These are phyloP conservation scores for Nothocercus julius DNA, from an alignment of 2,113 vertebrate genomes.

Conservation along the genomic window DNA sequence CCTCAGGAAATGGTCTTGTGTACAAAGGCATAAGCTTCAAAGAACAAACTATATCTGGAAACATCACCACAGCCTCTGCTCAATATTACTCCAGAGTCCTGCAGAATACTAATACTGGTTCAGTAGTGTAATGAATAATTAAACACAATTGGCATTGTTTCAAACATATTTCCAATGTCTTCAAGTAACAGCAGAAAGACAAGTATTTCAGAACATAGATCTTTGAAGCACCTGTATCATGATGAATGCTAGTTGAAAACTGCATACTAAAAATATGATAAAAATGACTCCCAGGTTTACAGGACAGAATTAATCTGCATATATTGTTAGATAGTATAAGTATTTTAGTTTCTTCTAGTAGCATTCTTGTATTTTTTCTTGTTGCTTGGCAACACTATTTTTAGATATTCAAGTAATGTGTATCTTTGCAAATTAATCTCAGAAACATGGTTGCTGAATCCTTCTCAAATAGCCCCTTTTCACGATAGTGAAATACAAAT, in stretches of 20 bases:
- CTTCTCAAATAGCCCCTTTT: constrained; percentile 36
- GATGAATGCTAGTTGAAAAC: constrained; percentile 17
- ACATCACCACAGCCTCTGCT: constrained; percentile 37
- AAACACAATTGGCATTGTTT: constrained; percentile 54
- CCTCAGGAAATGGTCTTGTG: constrained; percentile 47
- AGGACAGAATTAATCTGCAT: constrained; percentile 1
- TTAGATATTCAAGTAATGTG: constrained; percentile 52
- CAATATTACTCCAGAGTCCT: constrained; percentile 33
- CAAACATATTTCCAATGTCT: constrained; percentile 39
- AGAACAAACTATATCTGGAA: constrained; percentile 65
- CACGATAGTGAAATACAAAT: constrained; percentile 33
- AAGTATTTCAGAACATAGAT: neutral
- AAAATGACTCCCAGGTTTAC: constrained; percentile 30
- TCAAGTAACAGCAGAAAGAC: neutral
- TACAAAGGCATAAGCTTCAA: constrained; percentile 63
- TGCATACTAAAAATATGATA: neutral
- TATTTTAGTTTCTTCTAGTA: constrained; percentile 34
- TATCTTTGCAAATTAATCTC: constrained; percentile 64
- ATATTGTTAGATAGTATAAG: neutral
- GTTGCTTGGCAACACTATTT: constrained; percentile 63
- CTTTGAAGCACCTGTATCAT: constrained; percentile 20
- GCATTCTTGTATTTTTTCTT: constrained; percentile 49
- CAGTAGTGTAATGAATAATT: constrained; percentile 64
- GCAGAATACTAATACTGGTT: constrained; percentile 64
- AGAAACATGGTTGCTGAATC: constrained; percentile 18